phyloP scores from a whole-genome alignment of 2,797 vertebrate species.

The Lagodon rhomboides region DNA sequence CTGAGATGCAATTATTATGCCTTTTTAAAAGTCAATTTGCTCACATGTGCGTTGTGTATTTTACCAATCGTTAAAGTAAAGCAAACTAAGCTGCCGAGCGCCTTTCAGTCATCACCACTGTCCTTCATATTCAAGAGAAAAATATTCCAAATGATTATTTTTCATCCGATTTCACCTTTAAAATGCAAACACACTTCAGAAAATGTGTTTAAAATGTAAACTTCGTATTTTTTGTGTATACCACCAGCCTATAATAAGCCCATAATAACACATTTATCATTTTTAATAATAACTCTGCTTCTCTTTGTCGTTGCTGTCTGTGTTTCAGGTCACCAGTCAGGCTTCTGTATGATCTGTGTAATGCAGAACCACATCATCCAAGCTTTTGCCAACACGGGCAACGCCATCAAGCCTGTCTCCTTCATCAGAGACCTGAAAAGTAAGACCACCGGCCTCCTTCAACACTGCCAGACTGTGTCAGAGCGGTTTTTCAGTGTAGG shows the following conservation, averaged over 20 bases:
- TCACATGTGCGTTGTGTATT: too few relatives aligned
- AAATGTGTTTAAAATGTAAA: too few relatives aligned
- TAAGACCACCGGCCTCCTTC: conserved; percentile 81
- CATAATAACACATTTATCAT: not conserved
- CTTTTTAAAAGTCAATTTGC: too few relatives aligned
- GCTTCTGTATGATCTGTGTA: conserved; percentile 98
- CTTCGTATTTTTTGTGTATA: not conserved
- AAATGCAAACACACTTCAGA: not conserved
- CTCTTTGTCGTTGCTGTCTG: not conserved
- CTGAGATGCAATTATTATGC: too few relatives aligned
- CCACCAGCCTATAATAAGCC: not conserved
- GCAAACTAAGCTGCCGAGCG: not conserved
- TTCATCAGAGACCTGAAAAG: conserved; percentile 97
- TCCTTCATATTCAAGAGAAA: not conserved
- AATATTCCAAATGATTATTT: not conserved
- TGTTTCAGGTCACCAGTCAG: conserved; percentile 91
- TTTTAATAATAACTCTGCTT: not conserved
- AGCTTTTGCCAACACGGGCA: conserved; percentile 96
- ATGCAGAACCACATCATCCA: conserved; percentile 98
- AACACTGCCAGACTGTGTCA: not conserved
- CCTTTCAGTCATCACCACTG: not conserved
- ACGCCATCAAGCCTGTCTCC: conserved; percentile 94
- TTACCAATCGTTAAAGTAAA: not conserved
- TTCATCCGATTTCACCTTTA: not conserved
- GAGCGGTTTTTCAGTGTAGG: conserved; percentile 21